These are phyloP conservation scores for Sialis fuliginosa DNA, from an alignment of 2,888 invertebrate genomes.

Conservation along the genomic window DNA sequence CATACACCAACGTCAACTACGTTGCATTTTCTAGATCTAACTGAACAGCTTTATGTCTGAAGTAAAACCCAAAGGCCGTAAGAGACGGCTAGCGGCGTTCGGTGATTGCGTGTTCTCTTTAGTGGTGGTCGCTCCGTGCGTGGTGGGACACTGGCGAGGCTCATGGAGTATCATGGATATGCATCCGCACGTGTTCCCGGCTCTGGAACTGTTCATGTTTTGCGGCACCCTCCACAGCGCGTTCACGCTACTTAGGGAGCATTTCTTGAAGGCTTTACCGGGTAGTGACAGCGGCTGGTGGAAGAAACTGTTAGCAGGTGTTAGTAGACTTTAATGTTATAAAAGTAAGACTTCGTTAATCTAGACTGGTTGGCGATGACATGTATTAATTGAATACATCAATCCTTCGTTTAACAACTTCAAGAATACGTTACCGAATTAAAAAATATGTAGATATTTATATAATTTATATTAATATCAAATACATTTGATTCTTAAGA, in stretches of 20 bases:
- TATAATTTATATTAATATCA: too few relatives aligned
- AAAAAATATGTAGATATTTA: too few relatives aligned
- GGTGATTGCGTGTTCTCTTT: conserved; percentile 26
- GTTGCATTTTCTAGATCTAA: too few relatives aligned
- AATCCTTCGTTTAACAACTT: too few relatives aligned
- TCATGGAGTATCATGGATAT: conserved; percentile 32
- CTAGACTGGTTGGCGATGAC: background rate
- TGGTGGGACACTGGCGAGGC: conserved; percentile 35
- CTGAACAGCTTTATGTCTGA: too few relatives aligned
- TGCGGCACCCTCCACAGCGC: conserved; percentile 34
- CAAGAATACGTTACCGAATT: too few relatives aligned
- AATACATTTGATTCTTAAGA: too few relatives aligned
- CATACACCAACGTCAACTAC: too few relatives aligned
- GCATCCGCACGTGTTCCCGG: conserved; percentile 29
- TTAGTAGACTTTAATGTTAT: background rate
- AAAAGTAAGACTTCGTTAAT: background rate
- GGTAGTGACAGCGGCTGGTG: too few relatives aligned
- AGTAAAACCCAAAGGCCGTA: too few relatives aligned
- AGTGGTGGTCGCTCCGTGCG: conserved; percentile 28
- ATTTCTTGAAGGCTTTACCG: conserved; percentile 4
- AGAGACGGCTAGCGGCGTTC: conserved; percentile 12
- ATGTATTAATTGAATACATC: background rate
- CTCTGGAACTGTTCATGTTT: conserved; percentile 28
- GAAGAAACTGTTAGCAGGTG: background rate
- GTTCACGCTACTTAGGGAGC: conserved; percentile 35